Conservation (phyloP, 2,797 vertebrate genomes). For the Bovichtus diacanthus region DNA sequence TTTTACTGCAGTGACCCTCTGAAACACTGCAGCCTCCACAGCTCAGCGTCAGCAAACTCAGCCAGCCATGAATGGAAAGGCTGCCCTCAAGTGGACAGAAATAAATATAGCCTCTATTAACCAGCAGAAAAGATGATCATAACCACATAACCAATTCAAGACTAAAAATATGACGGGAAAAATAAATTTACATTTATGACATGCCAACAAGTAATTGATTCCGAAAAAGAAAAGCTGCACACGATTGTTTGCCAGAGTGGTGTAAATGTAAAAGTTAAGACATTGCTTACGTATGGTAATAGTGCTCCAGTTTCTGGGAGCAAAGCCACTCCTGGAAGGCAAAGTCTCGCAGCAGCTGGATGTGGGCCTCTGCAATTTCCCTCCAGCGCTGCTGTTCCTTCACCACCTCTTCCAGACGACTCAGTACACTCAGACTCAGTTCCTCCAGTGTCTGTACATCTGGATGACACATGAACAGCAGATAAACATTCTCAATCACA, state of each 20-base stretch:
- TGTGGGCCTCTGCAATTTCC: conserved; percentile 84
- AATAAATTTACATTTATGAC: neutral
- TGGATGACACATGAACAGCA: conserved; percentile 65
- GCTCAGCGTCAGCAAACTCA: conserved; percentile 72
- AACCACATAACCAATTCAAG: conserved; percentile 3
- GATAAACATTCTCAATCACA: conserved; percentile 24
- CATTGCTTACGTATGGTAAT: conserved; percentile 85
- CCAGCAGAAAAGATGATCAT: neutral
- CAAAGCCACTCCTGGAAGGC: conserved; percentile 90
- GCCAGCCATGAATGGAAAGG: conserved; percentile 37
- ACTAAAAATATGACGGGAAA: neutral
- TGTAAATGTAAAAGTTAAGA: conserved; percentile 29
- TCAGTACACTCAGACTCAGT: conserved; percentile 86
- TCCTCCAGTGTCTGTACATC: conserved; percentile 90
- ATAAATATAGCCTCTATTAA: conserved; percentile 21
- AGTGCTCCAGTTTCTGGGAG: conserved; percentile 87
- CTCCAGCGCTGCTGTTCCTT: conserved; percentile 83
- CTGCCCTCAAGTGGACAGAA: conserved; percentile 77
- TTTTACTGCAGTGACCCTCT: conserved; percentile 80
- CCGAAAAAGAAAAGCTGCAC: conserved; percentile 8
- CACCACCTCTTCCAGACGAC: conserved; percentile 86
- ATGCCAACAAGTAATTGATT: conserved; percentile 27
- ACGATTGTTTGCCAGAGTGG: neutral
- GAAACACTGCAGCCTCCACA: conserved; percentile 73
- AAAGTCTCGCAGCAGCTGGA: conserved; percentile 87